Percentiles rank a stretch among this genome's conserved stretches.
phyloP scores from a whole-genome alignment of 2,113 vertebrate genomes.

The Terrapene triunguis region DNA sequence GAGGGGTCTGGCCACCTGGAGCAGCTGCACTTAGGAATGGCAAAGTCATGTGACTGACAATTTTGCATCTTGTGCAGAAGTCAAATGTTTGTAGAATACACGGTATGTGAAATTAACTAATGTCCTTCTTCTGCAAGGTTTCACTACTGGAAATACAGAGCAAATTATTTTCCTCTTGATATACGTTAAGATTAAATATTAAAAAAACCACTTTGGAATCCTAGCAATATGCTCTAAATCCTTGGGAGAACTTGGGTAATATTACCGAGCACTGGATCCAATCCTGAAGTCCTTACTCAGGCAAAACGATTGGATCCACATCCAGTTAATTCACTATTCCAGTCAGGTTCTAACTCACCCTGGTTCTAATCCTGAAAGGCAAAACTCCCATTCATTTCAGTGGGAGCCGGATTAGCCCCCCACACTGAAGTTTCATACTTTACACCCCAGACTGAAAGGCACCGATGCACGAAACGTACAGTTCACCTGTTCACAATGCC shows the following conservation, averaged over 20 bases:
- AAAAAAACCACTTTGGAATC: background rate
- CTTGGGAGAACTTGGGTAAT: background rate
- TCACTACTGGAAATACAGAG: background rate
- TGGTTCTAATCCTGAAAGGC: background rate
- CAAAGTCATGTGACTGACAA: background rate
- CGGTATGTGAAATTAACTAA: background rate
- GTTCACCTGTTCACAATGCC: background rate
- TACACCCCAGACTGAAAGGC: background rate
- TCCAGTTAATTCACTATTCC: background rate
- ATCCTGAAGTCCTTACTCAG: background rate
- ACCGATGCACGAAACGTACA: background rate
- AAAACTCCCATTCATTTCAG: background rate
- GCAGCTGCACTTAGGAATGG: background rate
- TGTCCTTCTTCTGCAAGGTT: background rate
- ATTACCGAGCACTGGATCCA: background rate
- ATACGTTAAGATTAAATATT: background rate
- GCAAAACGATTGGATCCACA: background rate
- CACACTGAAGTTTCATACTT: background rate
- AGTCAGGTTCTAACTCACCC: background rate
- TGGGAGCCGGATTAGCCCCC: background rate
- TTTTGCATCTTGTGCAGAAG: background rate
- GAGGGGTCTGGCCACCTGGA: too few relatives aligned
- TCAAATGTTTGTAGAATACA: background rate
- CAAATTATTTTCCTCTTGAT: background rate
- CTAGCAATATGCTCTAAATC: background rate